A percentile compares a stretch with the other conserved stretches of the same genome.
phyloP scores from a whole-genome alignment of 1,140 invertebrate genomes.

The Psilanteris sp. region DNA sequence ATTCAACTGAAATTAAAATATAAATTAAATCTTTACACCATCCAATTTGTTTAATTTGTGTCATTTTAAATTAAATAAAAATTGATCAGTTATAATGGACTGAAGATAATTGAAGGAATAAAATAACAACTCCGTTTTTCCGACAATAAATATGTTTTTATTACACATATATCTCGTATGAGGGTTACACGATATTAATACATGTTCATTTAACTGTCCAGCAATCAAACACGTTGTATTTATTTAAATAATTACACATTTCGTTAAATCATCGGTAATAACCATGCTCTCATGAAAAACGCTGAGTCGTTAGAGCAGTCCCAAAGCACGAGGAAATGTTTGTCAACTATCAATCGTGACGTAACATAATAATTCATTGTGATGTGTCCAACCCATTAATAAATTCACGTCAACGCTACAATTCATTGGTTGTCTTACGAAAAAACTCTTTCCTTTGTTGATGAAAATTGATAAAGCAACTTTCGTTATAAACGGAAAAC shows the following conservation, averaged over 20 bases:
- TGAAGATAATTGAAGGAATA: too few relatives aligned
- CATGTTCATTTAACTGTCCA: constrained; percentile 81
- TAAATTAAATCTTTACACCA: too few relatives aligned
- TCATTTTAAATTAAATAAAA: too few relatives aligned
- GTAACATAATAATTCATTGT: constrained; percentile 1
- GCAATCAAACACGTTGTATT: constrained; percentile 80
- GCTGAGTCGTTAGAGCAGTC: constrained; percentile 67
- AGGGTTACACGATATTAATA: constrained; percentile 81
- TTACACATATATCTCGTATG: constrained; percentile 81
- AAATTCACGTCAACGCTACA: constrained; percentile 14
- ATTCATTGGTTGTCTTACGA: background rate
- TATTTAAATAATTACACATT: constrained; percentile 72
- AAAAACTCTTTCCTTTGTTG: constrained; percentile 10
- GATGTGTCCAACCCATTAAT: constrained; percentile 1
- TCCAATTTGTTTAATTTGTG: too few relatives aligned
- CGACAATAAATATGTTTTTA: constrained; percentile 73
- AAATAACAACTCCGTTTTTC: too few relatives aligned
- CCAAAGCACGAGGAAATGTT: constrained; percentile 63
- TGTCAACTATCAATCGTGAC: constrained; percentile 21
- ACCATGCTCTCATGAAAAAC: constrained; percentile 68
- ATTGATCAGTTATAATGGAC: too few relatives aligned
- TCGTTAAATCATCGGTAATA: constrained; percentile 70
- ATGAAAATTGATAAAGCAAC: constrained; percentile 23
- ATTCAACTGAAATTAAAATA: too few relatives aligned
- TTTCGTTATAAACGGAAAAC: constrained; percentile 20